A percentile compares a stretch with the other conserved stretches of the same genome.
These are phyloP conservation scores for Arbacia lixula DNA, from an alignment of 53 echinoderm and acorn worm genomes.

Conservation along the genomic window DNA sequence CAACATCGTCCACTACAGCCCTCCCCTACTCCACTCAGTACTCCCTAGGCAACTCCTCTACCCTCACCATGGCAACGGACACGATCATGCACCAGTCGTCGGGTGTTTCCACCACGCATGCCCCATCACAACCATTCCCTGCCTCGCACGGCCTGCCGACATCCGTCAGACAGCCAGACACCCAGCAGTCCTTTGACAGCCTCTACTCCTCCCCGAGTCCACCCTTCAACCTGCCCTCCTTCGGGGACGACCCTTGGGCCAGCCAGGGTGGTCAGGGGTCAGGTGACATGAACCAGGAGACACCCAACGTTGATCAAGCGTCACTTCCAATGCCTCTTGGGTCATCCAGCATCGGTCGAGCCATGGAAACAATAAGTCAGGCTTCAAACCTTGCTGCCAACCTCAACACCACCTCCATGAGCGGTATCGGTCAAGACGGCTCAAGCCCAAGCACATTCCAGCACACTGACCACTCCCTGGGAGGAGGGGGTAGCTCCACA, in stretches of 20 bases:
- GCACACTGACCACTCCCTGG: background rate
- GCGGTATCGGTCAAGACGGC: no score
- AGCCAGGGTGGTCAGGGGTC: background rate
- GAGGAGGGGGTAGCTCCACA: background rate
- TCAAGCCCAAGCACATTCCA: no score
- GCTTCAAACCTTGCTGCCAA: no score
- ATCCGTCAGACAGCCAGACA: constrained; percentile 1
- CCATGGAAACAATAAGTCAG: no score
- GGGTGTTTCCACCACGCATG: background rate
- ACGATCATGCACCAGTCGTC: constrained; percentile 16
- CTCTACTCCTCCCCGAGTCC: constrained; percentile 33
- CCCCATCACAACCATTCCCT: background rate
- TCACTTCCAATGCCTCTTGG: no score
- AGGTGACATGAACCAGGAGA: background rate
- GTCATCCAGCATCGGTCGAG: no score
- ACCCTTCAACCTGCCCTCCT: constrained; percentile 17
- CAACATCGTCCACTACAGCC: background rate
- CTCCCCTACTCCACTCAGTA: background rate
- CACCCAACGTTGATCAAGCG: background rate
- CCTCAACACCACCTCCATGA: constrained; percentile 5
- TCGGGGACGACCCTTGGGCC: constrained; percentile 24
- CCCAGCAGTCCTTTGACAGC: constrained; percentile 7
- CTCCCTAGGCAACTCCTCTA: constrained; percentile 32
- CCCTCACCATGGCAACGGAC: constrained; percentile 48
- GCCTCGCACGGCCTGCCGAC: background rate